Conservation (phyloP, 2,113 vertebrate species). For the Notothenia coriiceps region DNA sequence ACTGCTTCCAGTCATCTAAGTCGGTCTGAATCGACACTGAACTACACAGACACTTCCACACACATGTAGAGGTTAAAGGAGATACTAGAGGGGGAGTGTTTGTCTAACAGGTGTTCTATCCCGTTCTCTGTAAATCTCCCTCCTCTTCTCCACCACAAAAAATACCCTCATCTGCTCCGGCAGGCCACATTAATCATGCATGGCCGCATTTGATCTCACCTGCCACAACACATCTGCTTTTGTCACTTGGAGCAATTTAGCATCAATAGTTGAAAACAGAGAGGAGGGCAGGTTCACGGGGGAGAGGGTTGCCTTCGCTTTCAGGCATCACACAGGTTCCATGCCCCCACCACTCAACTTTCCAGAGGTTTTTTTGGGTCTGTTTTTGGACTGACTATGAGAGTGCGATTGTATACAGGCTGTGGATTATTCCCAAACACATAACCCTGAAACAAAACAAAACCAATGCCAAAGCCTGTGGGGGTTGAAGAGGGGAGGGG, state of each 20-base stretch:
- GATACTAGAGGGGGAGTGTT: neutral
- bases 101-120: constrained; percentile 30
- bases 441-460: constrained; percentile 66
- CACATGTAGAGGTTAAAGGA: constrained; percentile 23
- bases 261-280: constrained; percentile 59
- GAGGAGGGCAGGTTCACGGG: constrained; percentile 9
- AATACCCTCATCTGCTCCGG: constrained; percentile 13
- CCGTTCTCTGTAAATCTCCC: neutral
- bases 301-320: neutral
- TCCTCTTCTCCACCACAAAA: neutral
- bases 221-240: constrained; percentile 53
- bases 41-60: neutral
- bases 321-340: constrained; percentile 8
- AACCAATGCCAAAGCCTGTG: constrained; percentile 71
- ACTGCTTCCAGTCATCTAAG: neutral
- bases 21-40: neutral
- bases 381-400: constrained; percentile 16
- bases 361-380: neutral
- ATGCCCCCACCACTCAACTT: constrained; percentile 12
- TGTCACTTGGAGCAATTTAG: constrained; percentile 61
- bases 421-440: constrained; percentile 57
- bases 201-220: constrained; percentile 41
- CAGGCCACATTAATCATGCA: constrained; percentile 54
- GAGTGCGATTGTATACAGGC: constrained; percentile 39
- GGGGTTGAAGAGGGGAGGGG: constrained; percentile 19